A percentile compares a stretch with the other conserved stretches of the same genome.
Conservation (phyloP, 2,888 invertebrate genomes). For the Empis stercorea region DNA sequence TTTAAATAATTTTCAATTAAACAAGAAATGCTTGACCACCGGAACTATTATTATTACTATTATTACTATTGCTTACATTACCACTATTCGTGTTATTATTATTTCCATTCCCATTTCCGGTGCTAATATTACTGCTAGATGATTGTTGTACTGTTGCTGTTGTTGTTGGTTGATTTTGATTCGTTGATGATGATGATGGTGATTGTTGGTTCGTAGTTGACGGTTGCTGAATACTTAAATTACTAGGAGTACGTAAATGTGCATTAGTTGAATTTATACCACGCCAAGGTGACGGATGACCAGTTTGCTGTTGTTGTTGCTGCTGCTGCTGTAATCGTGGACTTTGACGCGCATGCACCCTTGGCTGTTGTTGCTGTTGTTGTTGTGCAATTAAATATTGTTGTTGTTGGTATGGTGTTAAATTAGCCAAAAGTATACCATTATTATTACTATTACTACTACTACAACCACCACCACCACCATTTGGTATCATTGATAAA, state of each 20-base stretch:
- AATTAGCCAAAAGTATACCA: constrained; percentile 12
- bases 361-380: constrained; percentile 1
- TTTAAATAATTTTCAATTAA: constrained; percentile 9
- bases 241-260: not conserved
- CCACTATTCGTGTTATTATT: not conserved
- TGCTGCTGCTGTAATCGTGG: not conserved
- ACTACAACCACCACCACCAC: constrained; percentile 10
- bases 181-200: not conserved
- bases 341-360: not conserved
- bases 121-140: not conserved
- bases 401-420: constrained; percentile 1
- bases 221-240: not conserved
- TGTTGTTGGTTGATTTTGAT: not conserved
- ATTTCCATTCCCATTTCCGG: too few species aligned
- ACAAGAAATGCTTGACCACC: constrained; percentile 34
- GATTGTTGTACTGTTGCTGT: not conserved
- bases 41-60: constrained; percentile 18
- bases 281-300: not conserved
- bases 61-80: not conserved
- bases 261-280: not conserved
- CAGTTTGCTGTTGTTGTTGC: not conserved
- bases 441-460: constrained; percentile 1
- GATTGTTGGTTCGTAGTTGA: not conserved
- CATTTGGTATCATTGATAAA: constrained; percentile 34
- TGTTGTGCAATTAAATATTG: not conserved